phyloP scores from a whole-genome alignment of 2,888 invertebrate genomes.

The Drosophila anomalata region DNA sequence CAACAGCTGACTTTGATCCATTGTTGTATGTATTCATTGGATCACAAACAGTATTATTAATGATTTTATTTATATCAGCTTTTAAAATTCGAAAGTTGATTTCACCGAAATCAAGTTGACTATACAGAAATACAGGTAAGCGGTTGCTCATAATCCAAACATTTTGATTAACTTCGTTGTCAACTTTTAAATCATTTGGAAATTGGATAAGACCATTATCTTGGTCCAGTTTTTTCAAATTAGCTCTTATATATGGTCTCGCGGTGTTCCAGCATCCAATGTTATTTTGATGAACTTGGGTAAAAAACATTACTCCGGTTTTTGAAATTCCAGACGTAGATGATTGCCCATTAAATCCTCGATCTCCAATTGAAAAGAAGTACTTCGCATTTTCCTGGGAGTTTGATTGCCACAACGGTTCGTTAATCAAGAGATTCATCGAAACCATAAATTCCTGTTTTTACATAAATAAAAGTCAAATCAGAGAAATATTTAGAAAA shows the following conservation, averaged over 20 bases:
- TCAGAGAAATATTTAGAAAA: too few relatives aligned
- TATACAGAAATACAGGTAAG: constrained; percentile 89
- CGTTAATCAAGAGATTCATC: constrained; percentile 87
- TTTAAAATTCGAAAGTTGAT: constrained; percentile 91
- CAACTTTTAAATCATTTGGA: constrained; percentile 92
- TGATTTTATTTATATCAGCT: constrained; percentile 87
- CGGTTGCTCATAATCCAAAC: constrained; percentile 92
- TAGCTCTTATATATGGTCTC: constrained; percentile 87
- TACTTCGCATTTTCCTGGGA: constrained; percentile 76
- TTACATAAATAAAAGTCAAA: neutral
- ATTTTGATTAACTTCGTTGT: constrained; percentile 87
- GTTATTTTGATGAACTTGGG: constrained; percentile 90
- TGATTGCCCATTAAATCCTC: constrained; percentile 88
- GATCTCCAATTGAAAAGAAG: constrained; percentile 83
- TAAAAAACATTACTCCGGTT: constrained; percentile 90
- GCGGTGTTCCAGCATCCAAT: constrained; percentile 92
- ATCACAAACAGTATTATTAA: constrained; percentile 89
- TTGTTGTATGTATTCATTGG: constrained; percentile 80
- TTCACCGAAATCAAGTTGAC: constrained; percentile 86
- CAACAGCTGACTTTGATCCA: constrained; percentile 25
- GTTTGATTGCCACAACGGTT: constrained; percentile 84
- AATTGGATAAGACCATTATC: constrained; percentile 86
- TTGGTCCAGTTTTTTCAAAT: constrained; percentile 84
- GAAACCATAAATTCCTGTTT: constrained; percentile 88
- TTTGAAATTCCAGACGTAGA: constrained; percentile 90